Percentiles rank a stretch among this genome's conserved stretches.
These are phyloP conservation scores for Caradrina kadenii DNA, from an alignment of 2,888 invertebrate species.

Conservation along the genomic window DNA sequence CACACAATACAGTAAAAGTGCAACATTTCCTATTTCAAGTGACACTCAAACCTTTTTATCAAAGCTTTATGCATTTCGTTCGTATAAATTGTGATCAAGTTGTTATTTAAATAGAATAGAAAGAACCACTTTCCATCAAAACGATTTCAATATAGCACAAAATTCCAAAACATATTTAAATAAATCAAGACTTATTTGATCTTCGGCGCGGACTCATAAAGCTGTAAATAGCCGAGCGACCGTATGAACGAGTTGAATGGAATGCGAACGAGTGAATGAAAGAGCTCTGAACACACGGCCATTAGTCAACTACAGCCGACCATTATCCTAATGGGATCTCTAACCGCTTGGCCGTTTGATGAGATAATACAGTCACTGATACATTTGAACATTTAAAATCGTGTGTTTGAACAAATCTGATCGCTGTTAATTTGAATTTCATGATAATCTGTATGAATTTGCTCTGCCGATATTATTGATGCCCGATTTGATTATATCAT, in stretches of 20 bases:
- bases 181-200: conserved; percentile 67
- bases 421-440: conserved; percentile 58
- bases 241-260: conserved; percentile 75
- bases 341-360: conserved; percentile 79
- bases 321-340: conserved; percentile 86
- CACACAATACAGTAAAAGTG: neutral
- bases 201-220: conserved; percentile 59
- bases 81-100: conserved; percentile 16
- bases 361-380: conserved; percentile 65
- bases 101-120: conserved; percentile 27
- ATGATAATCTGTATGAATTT: conserved; percentile 55
- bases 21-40: conserved; percentile 15
- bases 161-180: conserved; percentile 53
- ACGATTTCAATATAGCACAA: conserved; percentile 56
- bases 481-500: conserved; percentile 46
- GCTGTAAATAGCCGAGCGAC: conserved; percentile 70
- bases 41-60: neutral
- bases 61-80: neutral
- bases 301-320: conserved; percentile 82
- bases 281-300: conserved; percentile 74
- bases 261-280: conserved; percentile 79
- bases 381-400: conserved; percentile 62
- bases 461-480: conserved; percentile 50
- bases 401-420: conserved; percentile 57
- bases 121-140: conserved; percentile 51